A percentile compares a stretch with the other conserved stretches of the same genome.
These are phyloP conservation scores for Clupea harengus DNA, from an alignment of 2,113 vertebrate genomes.

Conservation along the genomic window DNA sequence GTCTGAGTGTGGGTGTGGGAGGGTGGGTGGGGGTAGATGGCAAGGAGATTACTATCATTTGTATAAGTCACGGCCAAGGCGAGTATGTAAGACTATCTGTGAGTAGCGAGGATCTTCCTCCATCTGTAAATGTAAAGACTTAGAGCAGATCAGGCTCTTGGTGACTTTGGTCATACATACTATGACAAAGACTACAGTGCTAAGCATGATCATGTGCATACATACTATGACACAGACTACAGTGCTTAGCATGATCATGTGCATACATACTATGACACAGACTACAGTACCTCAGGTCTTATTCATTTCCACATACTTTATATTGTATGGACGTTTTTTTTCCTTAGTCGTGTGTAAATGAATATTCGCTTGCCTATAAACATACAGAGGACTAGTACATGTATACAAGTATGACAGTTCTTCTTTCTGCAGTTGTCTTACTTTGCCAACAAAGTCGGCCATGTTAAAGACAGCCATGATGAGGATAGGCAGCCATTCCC, in stretches of 20 bases:
- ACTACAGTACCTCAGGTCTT: neutral
- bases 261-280: no score
- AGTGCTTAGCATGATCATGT: no score
- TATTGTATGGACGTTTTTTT: no score
- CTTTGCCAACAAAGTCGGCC: slow-evolving; percentile 97
- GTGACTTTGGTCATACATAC: neutral
- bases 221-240: no score
- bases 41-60: neutral
- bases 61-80: neutral
- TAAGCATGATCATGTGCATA: neutral
- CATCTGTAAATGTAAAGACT: neutral
- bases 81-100: neutral
- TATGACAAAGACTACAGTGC: no score
- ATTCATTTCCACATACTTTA: neutral
- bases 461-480: slow-evolving; percentile 99
- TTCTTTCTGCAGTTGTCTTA: slow-evolving; percentile 54
- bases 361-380: no score
- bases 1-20: neutral
- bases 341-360: no score
- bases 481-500: slow-evolving; percentile 96
- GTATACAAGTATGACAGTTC: neutral
- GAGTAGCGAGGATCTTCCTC: neutral
- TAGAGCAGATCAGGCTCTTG: neutral
- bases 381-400: neutral
- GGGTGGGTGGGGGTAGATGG: neutral